Evolutionary conservation across 2,797 vertebrate species (phyloP).

Genomic region (Myotis planiceps): DNA sequence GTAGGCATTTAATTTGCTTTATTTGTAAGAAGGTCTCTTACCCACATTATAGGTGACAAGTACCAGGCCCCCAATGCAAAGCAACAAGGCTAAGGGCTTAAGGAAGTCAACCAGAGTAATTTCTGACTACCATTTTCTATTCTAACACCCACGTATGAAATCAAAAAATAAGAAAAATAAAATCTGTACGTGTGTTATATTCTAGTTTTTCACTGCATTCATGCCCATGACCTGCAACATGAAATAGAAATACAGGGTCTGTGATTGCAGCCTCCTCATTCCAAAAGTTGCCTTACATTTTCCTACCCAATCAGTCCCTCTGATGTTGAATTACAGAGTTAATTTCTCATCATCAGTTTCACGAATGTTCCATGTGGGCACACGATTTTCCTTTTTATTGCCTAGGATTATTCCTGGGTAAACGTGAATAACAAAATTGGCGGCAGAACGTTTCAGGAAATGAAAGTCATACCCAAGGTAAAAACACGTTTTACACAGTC

Average conservation of each 20-base stretch:
- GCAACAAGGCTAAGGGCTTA: not conserved
- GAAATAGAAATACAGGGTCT: not conserved
- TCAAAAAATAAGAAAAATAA: not conserved
- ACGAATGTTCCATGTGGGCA: not conserved
- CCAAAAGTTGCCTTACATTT: not conserved
- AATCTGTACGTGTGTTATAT: not conserved
- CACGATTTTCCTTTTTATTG: not conserved
- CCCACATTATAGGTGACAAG: not conserved
- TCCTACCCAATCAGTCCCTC: not conserved
- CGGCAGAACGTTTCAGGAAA: not conserved
- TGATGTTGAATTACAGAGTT: not conserved
- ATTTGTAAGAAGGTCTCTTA: not conserved
- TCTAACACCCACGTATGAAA: not conserved
- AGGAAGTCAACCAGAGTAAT: not conserved
- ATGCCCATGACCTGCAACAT: not conserved
- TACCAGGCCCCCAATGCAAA: not conserved
- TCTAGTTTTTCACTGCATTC: not conserved
- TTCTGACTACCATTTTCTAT: not conserved
- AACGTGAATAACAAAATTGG: not conserved
- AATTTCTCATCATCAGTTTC: constrained; percentile 27
- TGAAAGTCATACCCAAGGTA: not conserved
- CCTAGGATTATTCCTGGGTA: not conserved
- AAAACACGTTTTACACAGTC: constrained; percentile 3
- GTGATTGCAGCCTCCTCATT: not conserved
- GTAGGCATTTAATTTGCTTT: not conserved